Conservation (phyloP, 2,113 vertebrate genomes). For the Sakesphorus luctuosus region DNA sequence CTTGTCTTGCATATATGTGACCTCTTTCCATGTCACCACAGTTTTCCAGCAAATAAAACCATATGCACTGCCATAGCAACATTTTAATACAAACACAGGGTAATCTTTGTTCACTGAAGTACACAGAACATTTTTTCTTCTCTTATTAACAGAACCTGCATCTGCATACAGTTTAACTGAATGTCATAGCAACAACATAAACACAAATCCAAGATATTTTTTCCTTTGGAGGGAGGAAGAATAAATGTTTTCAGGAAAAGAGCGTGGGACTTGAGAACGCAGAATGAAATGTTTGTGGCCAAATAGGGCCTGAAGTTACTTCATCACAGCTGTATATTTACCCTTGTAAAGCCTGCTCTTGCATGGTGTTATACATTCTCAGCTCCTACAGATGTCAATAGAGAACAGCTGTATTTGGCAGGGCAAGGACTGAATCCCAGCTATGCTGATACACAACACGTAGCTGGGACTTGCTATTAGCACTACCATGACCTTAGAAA, state of each 20-base stretch:
- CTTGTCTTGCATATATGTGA: conserved; percentile 53
- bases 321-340: background rate
- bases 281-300: conserved; percentile 57
- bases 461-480: background rate
- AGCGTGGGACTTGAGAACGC: conserved; percentile 45
- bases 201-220: conserved; percentile 56
- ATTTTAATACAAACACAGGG: conserved; percentile 75
- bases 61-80: conserved; percentile 79
- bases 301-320: conserved; percentile 6
- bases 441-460: rapidly evolving
- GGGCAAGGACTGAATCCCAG: background rate
- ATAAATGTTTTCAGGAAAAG: conserved; percentile 48
- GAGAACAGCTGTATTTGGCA: background rate
- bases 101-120: conserved; percentile 69
- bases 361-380: background rate
- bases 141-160: conserved; percentile 69
- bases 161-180: conserved; percentile 73
- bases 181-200: conserved; percentile 76
- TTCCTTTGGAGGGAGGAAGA: conserved; percentile 35
- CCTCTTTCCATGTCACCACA: conserved; percentile 66
- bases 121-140: conserved; percentile 53
- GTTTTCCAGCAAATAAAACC: conserved; percentile 77
- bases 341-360: background rate
- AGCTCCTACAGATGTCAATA: background rate
- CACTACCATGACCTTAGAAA: background rate